A percentile compares a stretch with the other conserved stretches of the same genome.
Conservation (phyloP, 2,888 invertebrate genomes). For the Diadromus collaris region DNA sequence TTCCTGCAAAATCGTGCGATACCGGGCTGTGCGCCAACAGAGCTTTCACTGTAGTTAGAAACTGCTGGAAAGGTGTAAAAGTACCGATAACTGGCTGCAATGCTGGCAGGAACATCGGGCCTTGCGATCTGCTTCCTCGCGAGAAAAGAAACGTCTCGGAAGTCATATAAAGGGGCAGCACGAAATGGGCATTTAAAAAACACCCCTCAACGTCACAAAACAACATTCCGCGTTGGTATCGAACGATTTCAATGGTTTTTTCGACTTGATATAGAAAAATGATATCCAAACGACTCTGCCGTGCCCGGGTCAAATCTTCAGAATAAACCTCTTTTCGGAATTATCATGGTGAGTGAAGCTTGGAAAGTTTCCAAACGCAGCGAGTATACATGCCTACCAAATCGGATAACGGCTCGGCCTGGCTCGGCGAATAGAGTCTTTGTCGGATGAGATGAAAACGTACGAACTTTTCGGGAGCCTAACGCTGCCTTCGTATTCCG, state of each 20-base stretch:
- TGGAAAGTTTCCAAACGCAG: conserved; percentile 60
- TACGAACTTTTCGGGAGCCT: conserved; percentile 56
- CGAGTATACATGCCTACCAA: conserved; percentile 61
- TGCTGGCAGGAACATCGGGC: not conserved
- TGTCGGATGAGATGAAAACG: conserved; percentile 57
- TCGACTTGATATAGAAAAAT: conserved; percentile 1
- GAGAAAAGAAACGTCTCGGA: conserved; percentile 9
- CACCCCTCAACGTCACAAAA: too few relatives aligned
- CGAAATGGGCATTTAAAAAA: too few relatives aligned
- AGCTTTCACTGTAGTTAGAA: too few relatives aligned
- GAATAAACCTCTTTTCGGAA: conserved; percentile 57
- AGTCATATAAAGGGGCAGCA: too few relatives aligned
- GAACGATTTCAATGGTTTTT: conserved; percentile 4
- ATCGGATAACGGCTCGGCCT: conserved; percentile 39
- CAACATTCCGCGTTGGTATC: too few relatives aligned
- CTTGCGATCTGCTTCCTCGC: not conserved
- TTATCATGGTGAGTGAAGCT: conserved; percentile 62
- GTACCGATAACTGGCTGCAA: conserved; percentile 4
- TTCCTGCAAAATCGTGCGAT: not conserved
- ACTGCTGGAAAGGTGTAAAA: not conserved
- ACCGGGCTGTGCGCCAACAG: too few relatives aligned
- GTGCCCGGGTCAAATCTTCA: conserved; percentile 54
- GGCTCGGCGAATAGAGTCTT: conserved; percentile 41
- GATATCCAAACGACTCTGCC: conserved; percentile 55
- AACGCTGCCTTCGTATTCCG: conserved; percentile 40